Base-by-base conservation (phyloP, 1,140 invertebrate genomes). In the Parapsyche elsis region DNA sequence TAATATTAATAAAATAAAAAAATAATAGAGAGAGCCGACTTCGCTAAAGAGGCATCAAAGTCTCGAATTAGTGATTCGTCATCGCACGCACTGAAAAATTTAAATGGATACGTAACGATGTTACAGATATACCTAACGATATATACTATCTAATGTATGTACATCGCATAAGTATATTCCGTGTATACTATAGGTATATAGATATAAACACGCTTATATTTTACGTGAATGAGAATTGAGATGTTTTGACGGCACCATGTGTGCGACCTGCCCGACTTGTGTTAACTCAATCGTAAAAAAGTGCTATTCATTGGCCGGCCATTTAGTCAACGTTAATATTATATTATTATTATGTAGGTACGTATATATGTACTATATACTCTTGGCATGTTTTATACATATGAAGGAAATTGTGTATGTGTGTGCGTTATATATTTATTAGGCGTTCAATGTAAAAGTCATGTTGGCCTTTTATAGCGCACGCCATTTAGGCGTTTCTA, bases 401-500 rank as follows among this genome's bases (percentile, higher is more conserved):
- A 12, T 21, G 61, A n/a, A n/a, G n/a, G n/a, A n/a, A n/a, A n/a
- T n/a, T 23, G 49, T 16, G 16, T 53, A 53, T 53, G 49, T 12
- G 49, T 16, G 49, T 53, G 49, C 30, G 30, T 38, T 53, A 53
- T 14, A 53, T 14, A 53, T 53, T 53, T 53, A 53, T 16, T 38
- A 53, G 12, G 49, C 64, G 24, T 57, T 53, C 73, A 53, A 26
- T 57, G 73, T 75, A 75, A 53, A 75, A 57, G 73, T 75, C 73
- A 75, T 73, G 71, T 46, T 73, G n/a, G 71, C 71, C 71, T 49
- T 73, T 73, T 73, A 73, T 73, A 73, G 45, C 73, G 73, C 45
- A 57, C 73, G 73, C 73, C 45, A 67, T 67, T 57, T 75, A 75
- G 73, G 44, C 49, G 16, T 75, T 75, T 49, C n/a, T 73, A 73